Base-by-base conservation (phyloP, 1,140 invertebrate species). In the Coptotermes formosanus region DNA sequence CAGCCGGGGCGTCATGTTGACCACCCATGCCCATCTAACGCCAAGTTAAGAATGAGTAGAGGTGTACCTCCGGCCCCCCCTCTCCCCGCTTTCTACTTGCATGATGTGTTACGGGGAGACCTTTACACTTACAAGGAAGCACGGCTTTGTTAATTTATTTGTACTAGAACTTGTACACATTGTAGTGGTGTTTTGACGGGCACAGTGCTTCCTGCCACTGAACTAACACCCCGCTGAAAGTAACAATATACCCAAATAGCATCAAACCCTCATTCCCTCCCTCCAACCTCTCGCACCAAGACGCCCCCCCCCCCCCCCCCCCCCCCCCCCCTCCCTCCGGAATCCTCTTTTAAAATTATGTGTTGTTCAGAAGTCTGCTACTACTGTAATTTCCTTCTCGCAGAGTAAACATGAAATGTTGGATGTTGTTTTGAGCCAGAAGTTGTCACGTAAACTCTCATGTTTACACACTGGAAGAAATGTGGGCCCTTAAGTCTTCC, bases 361-460 rank as follows among this genome's bases (percentile, higher is more conserved):
- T 8, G 64, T 75, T 75, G 64, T 75, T n/a, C 64, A 75, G n/a
- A 75, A 30, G 64, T 75, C 25, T 75, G 64, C n/a, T 75, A 75
- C 64, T 75, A 75, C 25, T 75, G 64, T 75, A 75, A 75, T 75
- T 75, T 75, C 64, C 25, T 75, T 30, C 11, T 75, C 64, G 64
- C 64, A 30, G 25, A 75, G 64, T 75, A 75, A 75, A 75, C 64
- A 75, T 75, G 64, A 75, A 30, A 75, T 75, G 64, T 75, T 75
- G 64, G 64, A 75, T 75, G 64, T 75, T 75, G 64, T 75, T 75
- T 75, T 75, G n/a, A 30, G 64, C 25, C n/a, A 75, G 8, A 11
- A 30, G n/a, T 30, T 75, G 64, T 75, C 64, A 75, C 64, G 64
- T 75, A 75, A 75, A 75, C 6, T 75, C 64, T 75, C 64, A 30